phyloP scores from a whole-genome alignment of 2,888 invertebrate species.

The Herminia tarsipennalis region DNA sequence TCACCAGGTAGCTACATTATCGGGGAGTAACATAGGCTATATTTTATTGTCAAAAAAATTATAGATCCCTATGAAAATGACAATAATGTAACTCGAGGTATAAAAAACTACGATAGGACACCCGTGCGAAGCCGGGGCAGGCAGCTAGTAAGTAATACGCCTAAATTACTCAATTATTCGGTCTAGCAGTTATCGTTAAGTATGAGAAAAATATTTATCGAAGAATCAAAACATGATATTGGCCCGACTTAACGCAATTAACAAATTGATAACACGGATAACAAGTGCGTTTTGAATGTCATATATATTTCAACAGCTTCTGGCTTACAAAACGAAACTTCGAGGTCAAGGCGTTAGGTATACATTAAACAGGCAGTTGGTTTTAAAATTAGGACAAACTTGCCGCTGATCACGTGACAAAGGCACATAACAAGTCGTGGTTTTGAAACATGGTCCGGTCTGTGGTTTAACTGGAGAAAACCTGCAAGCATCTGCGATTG shows the following conservation, averaged over 20 bases:
- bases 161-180: too few species aligned
- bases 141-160: too few species aligned
- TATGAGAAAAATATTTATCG: conserved; percentile 4
- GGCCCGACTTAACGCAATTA: conserved; percentile 15
- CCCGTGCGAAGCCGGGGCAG: too few species aligned
- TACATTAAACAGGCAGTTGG: conserved; percentile 19
- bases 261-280: conserved; percentile 26
- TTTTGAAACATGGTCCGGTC: conserved; percentile 11
- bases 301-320: conserved; percentile 27
- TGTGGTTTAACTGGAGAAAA: background rate
- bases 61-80: too few species aligned
- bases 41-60: too few species aligned
- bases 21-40: too few species aligned
- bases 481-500: background rate
- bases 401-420: conserved; percentile 13
- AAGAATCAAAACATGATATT: background rate
- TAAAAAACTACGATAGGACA: too few species aligned
- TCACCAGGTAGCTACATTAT: too few species aligned
- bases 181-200: too few species aligned
- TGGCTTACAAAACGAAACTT: conserved; percentile 24
- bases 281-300: conserved; percentile 13
- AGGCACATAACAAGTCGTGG: background rate
- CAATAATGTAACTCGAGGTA: too few species aligned
- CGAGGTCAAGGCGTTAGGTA: conserved; percentile 29
- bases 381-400: conserved; percentile 27